Base-by-base conservation (phyloP, 2,113 vertebrate genomes). In the Eulemur macaco region DNA sequence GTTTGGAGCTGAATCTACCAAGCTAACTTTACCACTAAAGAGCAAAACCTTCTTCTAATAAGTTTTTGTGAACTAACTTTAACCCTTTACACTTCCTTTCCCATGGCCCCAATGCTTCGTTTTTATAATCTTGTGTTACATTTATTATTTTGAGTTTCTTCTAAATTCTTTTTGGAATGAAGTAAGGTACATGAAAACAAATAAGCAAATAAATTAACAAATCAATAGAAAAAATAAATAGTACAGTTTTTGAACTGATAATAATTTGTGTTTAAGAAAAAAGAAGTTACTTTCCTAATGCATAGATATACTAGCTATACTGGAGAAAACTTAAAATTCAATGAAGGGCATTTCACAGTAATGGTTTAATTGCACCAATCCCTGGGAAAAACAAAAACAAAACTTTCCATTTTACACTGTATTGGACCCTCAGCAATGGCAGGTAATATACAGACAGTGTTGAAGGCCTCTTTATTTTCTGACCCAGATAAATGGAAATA, bases 401-500 rank as follows among this genome's bases (percentile, higher is more conserved):
- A 91, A 86, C 45, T 92, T 64, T 85, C 34, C 64, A 8, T 45
- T 71, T 86, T 56, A 74, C 74, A 80, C 25, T 52, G 27, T 47
- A 76, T 21, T n/a, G 39, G 68, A 88, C 21, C 60, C 64, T 95
- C 6, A 60, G n/a, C 37, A 85, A 84, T 20, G 82, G 66, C 92
- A 96, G 80, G 89, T 94, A 95, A 88, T 6, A 31, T 69, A 31
- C 86, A 97, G 84, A 14, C 71, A 76, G 89, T 86, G 42, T 87
- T 95, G 50, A 2, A 93, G 69, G 50, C 37, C 42, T 82, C 66
- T 96, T n/a, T 92, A 84, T 77, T 96, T 69, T 90, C 78, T 96
- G 76, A 91, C 74, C 42, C 34, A 63, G 83, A 71, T 89, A 86
- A 97, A 69, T 50, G 95, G 69, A 97, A 96, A 50, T 63, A 34